phyloP scores from a whole-genome alignment of 2,113 vertebrate species.

The Chrysochloris asiatica region DNA sequence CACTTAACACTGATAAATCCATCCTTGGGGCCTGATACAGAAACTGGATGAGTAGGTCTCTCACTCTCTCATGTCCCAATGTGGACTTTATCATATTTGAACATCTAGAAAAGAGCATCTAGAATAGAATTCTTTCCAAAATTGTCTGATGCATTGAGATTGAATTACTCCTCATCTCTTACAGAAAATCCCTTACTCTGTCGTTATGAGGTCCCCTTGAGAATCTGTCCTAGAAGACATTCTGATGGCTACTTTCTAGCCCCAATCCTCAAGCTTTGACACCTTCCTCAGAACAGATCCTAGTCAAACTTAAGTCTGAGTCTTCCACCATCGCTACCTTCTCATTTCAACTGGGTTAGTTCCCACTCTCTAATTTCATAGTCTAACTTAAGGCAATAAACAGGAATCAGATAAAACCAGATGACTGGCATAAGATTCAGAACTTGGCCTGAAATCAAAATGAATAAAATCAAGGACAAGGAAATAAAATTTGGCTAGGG shows the following conservation, averaged over 20 bases:
- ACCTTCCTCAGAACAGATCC: background rate
- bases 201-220: background rate
- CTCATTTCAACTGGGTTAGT: background rate
- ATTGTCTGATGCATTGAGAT: background rate
- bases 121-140: background rate
- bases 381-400: conserved; percentile 18
- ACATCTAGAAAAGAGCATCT: background rate
- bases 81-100: background rate
- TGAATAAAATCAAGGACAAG: conserved; percentile 26
- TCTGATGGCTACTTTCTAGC: background rate
- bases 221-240: background rate
- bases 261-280: background rate
- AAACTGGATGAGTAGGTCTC: background rate
- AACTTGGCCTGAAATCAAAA: background rate
- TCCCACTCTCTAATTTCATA: background rate
- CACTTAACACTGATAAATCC: conserved; percentile 35
- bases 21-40: background rate
- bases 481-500: background rate
- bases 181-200: background rate
- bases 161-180: background rate
- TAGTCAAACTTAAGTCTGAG: background rate
- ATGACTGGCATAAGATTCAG: background rate
- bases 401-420: conserved; percentile 9
- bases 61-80: background rate
- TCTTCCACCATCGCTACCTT: background rate